These are phyloP conservation scores for Cyclura pinguis DNA, from an alignment of 2,797 vertebrate genomes.

Conservation along the genomic window DNA sequence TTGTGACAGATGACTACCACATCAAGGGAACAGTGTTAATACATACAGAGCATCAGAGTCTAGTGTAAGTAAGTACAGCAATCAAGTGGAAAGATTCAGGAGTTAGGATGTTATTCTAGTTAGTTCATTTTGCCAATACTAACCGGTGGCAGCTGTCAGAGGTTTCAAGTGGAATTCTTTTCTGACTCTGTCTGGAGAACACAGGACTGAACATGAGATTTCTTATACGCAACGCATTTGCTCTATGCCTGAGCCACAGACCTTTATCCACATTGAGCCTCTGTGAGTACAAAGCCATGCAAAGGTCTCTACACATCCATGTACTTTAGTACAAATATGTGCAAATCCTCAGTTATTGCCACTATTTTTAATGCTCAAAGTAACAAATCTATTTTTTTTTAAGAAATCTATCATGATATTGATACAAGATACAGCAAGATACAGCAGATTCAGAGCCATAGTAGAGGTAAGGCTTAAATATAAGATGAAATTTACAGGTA, in stretches of 20 bases:
- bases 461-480: constrained; percentile 82
- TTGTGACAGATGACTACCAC: neutral
- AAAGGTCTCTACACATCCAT: neutral
- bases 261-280: neutral
- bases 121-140: neutral
- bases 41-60: neutral
- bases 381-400: constrained; percentile 51
- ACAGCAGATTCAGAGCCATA: constrained; percentile 84
- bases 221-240: neutral
- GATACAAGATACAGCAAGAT: constrained; percentile 85
- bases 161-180: neutral
- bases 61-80: neutral
- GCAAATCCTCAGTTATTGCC: neutral
- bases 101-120: neutral
- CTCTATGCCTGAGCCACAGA: neutral
- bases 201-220: neutral
- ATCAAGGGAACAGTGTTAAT: neutral
- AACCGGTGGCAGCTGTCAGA: no score
- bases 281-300: neutral
- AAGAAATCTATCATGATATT: constrained; percentile 90
- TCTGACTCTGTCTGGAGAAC: neutral
- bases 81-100: neutral
- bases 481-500: neutral
- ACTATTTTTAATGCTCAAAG: constrained; percentile 23
- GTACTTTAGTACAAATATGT: neutral